Evolutionary conservation across 2,113 vertebrate species (phyloP).

Genomic region (Litocranius walleri): DNA sequence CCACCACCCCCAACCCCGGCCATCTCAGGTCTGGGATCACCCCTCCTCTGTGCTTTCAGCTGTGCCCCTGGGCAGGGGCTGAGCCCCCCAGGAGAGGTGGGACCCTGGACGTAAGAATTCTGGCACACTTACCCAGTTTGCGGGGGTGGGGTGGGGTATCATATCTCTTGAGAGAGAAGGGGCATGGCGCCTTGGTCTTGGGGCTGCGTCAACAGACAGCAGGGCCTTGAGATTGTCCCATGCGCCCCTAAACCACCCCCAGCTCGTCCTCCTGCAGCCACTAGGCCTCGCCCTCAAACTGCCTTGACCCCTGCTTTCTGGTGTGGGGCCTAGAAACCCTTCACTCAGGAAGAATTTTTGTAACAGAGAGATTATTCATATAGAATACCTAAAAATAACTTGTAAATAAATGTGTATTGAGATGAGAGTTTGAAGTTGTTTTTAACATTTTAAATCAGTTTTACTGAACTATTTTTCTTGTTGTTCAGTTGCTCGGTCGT

Average conservation of each 20-base stretch:
- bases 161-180: background rate
- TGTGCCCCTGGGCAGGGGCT: background rate
- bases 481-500: background rate
- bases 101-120: background rate
- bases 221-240: background rate
- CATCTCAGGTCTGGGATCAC: background rate
- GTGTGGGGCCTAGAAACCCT: background rate
- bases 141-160: background rate
- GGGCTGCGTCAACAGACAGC: background rate
- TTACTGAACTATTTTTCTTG: background rate
- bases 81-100: background rate
- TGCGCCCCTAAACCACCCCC: accelerated
- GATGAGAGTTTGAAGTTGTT: background rate
- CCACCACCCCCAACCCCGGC: background rate
- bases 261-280: too few species aligned
- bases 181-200: accelerated
- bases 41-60: background rate
- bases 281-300: background rate
- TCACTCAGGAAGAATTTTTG: background rate
- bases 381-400: background rate
- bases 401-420: background rate
- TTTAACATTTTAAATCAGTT: background rate
- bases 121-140: background rate
- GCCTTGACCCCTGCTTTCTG: background rate
- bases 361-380: background rate